Base-by-base conservation (phyloP, 2,797 vertebrate genomes). In the Corythornis leucogaster region DNA sequence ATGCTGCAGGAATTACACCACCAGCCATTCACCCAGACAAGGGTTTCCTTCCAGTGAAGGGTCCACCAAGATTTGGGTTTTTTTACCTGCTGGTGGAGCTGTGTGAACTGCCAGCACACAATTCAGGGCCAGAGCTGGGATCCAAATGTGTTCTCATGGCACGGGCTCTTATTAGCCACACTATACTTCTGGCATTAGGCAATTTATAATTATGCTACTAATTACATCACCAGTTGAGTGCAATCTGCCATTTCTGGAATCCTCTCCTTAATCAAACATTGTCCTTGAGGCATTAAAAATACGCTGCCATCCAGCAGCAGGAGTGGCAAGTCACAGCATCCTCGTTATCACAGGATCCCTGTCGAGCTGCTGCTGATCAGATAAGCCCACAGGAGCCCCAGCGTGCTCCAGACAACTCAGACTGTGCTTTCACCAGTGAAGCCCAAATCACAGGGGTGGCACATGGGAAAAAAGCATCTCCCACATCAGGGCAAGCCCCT, bases 231-330 rank as follows among this genome's bases (percentile, higher is more conserved):
- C 59, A 64, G n/a, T 75, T 83, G 84, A 84, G 68, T 82, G 67
- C 90, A 92, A 93, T 81, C 83, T 89, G 94, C 92, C 85, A 58
- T 92, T 93, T 87, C 89, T 92, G 93, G 91, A 93, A 87, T 87
- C 76, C 73, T 94, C 38, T 79, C 74, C 53, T 74, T 38, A 85
- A 80, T 73, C 85, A 89, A 90, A 64, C 15, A 0, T 74, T 58
- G 42, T 88, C 89, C 89, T 91, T 20, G 15, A 80, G 89, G 80
- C 89, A 87, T 58, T 64, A 78, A 91, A 84, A 85, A 69, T 35
- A 24, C 0, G 1, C 82, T 90, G 90, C 54, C 75, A 85, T 80
- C 57, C 73, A 94, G 75, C 82, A 91, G 86, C 85, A 88, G 87
- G 50, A 93, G 59, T 2, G 1, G 69, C 62, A 83, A 79, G 78